Percentiles rank a stretch among this genome's conserved stretches.
These are phyloP conservation scores for Podarcis siculus DNA, from an alignment of 2,797 vertebrate genomes.

Conservation along the genomic window DNA sequence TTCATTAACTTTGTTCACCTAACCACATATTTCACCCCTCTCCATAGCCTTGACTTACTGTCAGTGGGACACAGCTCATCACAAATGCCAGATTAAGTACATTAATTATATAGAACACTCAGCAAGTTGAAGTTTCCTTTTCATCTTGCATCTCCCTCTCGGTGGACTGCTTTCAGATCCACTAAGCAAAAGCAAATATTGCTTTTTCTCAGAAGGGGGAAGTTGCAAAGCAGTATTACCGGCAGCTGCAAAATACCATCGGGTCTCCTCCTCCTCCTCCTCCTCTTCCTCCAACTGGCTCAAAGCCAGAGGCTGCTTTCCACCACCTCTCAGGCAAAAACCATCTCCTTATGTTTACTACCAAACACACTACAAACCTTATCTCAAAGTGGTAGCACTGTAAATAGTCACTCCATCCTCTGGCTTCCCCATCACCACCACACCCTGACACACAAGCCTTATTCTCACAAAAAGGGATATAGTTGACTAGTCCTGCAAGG, in stretches of 20 bases:
- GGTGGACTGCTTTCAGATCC: constrained; percentile 53
- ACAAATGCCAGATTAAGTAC: constrained; percentile 57
- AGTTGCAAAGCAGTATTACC: background rate
- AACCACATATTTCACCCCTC: constrained; percentile 67
- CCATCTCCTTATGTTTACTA: constrained; percentile 40
- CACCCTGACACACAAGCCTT: constrained; percentile 60
- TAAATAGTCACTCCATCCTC: constrained; percentile 68
- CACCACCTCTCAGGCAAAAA: constrained; percentile 43
- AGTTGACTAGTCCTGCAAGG: constrained; percentile 65
- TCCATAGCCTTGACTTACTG: constrained; percentile 36
- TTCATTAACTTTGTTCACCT: constrained; percentile 71
- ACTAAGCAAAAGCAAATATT: constrained; percentile 62
- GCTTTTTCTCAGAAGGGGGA: constrained; percentile 28
- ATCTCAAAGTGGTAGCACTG: constrained; percentile 54
- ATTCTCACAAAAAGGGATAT: constrained; percentile 54
- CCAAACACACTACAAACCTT: constrained; percentile 37
- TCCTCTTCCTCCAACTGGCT: constrained; percentile 23
- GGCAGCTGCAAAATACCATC: background rate
- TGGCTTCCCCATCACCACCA: constrained; percentile 17
- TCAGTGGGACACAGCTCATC: constrained; percentile 50
- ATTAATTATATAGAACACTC: constrained; percentile 59
- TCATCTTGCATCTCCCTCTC: constrained; percentile 59
- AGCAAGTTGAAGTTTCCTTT: constrained; percentile 52
- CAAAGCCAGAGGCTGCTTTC: constrained; percentile 44
- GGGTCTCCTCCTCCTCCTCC: background rate